Base-by-base conservation (phyloP, 1,140 invertebrate genomes). In the Onthophagus taurus region DNA sequence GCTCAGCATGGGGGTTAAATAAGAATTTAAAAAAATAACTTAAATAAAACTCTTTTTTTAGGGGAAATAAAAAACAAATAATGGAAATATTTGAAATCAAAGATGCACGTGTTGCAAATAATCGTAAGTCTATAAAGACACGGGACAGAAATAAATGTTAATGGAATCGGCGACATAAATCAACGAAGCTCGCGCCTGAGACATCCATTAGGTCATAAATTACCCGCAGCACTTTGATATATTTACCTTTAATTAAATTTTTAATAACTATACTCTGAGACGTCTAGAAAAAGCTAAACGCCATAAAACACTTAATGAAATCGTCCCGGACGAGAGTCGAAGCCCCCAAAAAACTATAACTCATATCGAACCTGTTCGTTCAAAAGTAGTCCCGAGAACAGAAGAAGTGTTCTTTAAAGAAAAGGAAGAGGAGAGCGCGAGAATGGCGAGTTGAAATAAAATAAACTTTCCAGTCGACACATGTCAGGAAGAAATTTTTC, bases 281-380 rank as follows among this genome's bases (percentile, higher is more conserved):
- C 16, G 37, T 29, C 37, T 39, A 39, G 23, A 39, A 39, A 39
- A 39, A 23, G 37, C 17, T 29, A 39, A 39, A 39, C 23, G 20
- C 37, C 12, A 39, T 39, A 39, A 39, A 39, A 29, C 23, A 39
- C 37, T 39, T 39, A 39, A 39, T 39, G 37, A 39, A 39, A 39
- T 39, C 37, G 29, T 39, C 37, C 23, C 23, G 13, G n/a, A n/a
- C n/a, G n/a, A n/a, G n/a, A n/a, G n/a, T n/a, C n/a, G n/a, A n/a
- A n/a, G n/a, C n/a, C n/a, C n/a, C n/a, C n/a, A 36, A 20, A 36
- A 39, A 39, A 39, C 23, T 12, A 39, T 39, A 39, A 39, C 20
- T 39, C 37, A 29, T 39, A 39, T 24, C 20, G 23, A 23, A 39
- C 11, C 16, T 20, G 9, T 36, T 35, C 17, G 33, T 20, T 21